Percentiles rank a stretch among this genome's conserved stretches.
Evolutionary conservation across 92 coral and sea anemone species (phyloP).

Genomic region (Blastomussa wellsi): DNA sequence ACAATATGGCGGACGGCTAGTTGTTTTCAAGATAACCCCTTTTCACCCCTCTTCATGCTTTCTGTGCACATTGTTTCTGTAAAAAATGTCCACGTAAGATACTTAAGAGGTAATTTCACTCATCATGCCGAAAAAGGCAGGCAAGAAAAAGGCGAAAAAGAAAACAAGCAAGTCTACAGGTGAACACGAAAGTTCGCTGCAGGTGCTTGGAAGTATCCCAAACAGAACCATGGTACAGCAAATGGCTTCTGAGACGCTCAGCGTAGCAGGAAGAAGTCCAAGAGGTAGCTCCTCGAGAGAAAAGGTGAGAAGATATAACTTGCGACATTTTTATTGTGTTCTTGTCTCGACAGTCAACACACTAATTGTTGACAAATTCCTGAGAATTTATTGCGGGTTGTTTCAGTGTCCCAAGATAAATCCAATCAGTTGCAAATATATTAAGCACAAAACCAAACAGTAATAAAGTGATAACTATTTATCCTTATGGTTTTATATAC

Average conservation of each 20-base stretch:
- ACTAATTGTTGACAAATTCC: no score
- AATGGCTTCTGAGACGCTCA: conserved; percentile 93
- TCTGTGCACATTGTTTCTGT: not conserved
- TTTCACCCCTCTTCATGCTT: not conserved
- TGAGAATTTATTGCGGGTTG: no score
- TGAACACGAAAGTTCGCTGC: conserved; percentile 1
- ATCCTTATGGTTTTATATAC: no score
- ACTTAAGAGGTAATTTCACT: not conserved
- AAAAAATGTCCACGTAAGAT: not conserved
- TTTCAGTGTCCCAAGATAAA: no score
- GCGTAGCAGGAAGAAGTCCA: conserved; percentile 66
- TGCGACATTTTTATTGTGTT: not conserved
- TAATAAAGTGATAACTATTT: no score
- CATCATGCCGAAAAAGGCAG: conserved; percentile 81
- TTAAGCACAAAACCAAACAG: no score
- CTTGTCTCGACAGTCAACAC: not conserved
- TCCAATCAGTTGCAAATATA: no score
- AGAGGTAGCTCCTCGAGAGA: conserved; percentile 61
- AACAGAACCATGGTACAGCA: conserved; percentile 83
- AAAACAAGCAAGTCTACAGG: conserved; percentile 64
- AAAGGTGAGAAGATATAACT: conserved; percentile 50
- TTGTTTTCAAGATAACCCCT: not conserved
- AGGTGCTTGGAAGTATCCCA: conserved; percentile 77
- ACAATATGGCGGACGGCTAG: conserved; percentile 14
- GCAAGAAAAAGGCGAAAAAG: conserved; percentile 75